Conservation (phyloP, 2,113 vertebrate genomes). For the Oryctolagus cuniculus region DNA sequence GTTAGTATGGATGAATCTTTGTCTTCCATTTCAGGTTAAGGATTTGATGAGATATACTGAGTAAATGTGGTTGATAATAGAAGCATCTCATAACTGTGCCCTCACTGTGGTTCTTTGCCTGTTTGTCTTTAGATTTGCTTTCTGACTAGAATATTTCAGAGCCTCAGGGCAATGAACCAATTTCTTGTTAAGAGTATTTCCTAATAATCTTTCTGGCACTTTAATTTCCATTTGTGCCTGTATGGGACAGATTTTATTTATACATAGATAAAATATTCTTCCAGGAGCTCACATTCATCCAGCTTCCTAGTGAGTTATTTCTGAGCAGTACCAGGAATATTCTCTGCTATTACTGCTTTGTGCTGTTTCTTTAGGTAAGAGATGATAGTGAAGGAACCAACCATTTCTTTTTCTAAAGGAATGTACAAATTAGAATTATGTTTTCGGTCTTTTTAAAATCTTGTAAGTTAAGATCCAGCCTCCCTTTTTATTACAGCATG, state of each 20-base stretch:
- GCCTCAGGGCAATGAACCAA: constrained; percentile 40
- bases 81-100: background rate
- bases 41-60: background rate
- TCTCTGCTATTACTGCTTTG: background rate
- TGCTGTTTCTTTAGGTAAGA: constrained; percentile 24
- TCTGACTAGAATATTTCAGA: constrained; percentile 65
- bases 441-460: constrained; percentile 48
- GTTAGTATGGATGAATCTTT: constrained; percentile 33
- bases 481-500: background rate
- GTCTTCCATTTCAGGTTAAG: background rate
- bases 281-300: constrained; percentile 33
- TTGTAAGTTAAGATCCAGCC: background rate
- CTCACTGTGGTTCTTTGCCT: background rate
- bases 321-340: background rate
- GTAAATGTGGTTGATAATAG: background rate
- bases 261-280: constrained; percentile 65
- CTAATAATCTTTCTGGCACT: constrained; percentile 66
- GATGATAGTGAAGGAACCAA: background rate
- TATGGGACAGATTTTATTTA: constrained; percentile 70
- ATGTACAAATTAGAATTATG: constrained; percentile 33
- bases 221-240: constrained; percentile 68
- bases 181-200: constrained; percentile 70
- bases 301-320: constrained; percentile 22
- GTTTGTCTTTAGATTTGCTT: constrained; percentile 48
- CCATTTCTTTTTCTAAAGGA: background rate